phyloP scores from a whole-genome alignment of 1,140 invertebrate species.

The Drosophila lowei region DNA sequence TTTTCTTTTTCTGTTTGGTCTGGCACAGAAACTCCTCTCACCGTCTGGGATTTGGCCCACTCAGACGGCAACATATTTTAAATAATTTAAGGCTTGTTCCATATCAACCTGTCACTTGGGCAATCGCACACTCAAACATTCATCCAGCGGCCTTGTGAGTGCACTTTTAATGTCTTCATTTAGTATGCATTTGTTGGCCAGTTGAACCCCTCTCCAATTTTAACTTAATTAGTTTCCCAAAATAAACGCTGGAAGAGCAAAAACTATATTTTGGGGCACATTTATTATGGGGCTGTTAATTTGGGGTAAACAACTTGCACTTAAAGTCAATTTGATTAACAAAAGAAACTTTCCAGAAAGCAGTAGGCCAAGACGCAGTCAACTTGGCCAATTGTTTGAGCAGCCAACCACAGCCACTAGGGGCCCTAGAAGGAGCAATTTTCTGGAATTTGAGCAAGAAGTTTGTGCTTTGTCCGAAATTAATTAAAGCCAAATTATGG shows the following conservation, averaged over 20 bases:
- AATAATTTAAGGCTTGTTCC: constrained; percentile 24
- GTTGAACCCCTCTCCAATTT: background rate
- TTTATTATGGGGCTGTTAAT: constrained; percentile 64
- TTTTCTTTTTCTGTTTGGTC: background rate
- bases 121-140: constrained; percentile 4
- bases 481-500: constrained; percentile 65
- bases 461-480: constrained; percentile 56
- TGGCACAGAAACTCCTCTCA: background rate
- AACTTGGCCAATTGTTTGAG: constrained; percentile 67
- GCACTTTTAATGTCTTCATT: constrained; percentile 13
- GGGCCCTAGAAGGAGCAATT: constrained; percentile 27
- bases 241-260: constrained; percentile 14
- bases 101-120: background rate
- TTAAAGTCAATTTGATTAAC: constrained; percentile 68
- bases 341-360: constrained; percentile 55
- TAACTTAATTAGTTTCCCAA: constrained; percentile 65
- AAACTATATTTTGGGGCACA: constrained; percentile 10
- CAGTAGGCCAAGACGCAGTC: constrained; percentile 45
- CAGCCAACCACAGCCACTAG: constrained; percentile 31
- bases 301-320: constrained; percentile 56
- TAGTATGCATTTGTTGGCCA: constrained; percentile 9
- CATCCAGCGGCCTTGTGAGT: constrained; percentile 12
- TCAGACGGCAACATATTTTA: constrained; percentile 1
- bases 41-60: background rate
- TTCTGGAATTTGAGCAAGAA: constrained; percentile 41